Evolutionary conservation across 2,797 vertebrate genomes (phyloP).

Genomic region (Graptemys geographica): DNA sequence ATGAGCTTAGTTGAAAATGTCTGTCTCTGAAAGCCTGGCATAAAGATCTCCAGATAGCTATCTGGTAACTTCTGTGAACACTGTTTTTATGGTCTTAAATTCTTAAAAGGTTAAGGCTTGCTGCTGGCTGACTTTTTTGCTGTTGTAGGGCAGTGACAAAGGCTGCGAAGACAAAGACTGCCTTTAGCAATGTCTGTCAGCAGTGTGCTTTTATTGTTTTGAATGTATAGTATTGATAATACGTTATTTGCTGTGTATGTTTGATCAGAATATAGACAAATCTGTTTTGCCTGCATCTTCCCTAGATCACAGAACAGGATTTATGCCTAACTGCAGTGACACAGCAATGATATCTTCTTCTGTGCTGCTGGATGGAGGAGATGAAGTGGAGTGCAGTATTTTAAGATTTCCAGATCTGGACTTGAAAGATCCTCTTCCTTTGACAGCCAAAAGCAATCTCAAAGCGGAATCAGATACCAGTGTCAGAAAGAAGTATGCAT

Average conservation of each 20-base stretch:
- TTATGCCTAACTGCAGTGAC: neutral
- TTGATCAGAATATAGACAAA: neutral
- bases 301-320: neutral
- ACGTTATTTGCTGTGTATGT: neutral
- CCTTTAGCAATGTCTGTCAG: neutral
- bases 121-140: neutral
- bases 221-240: neutral
- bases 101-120: neutral
- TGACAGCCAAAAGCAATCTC: slow-evolving; percentile 60
- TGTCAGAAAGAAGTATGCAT: slow-evolving; percentile 82
- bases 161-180: neutral
- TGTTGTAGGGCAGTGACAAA: neutral
- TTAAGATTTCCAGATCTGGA: slow-evolving; percentile 81
- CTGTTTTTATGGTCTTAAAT: neutral
- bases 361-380: slow-evolving; percentile 25
- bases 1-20: neutral
- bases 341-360: slow-evolving; percentile 68
- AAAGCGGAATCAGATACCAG: slow-evolving; percentile 79
- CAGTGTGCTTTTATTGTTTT: neutral
- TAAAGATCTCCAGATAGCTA: neutral
- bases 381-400: slow-evolving; percentile 49
- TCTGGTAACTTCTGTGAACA: neutral
- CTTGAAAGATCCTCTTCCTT: slow-evolving; percentile 72
- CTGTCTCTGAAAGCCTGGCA: too few relatives aligned
- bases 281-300: neutral